Base-by-base conservation (phyloP, 2,797 vertebrate species). In the Mormyrops boulengeri region DNA sequence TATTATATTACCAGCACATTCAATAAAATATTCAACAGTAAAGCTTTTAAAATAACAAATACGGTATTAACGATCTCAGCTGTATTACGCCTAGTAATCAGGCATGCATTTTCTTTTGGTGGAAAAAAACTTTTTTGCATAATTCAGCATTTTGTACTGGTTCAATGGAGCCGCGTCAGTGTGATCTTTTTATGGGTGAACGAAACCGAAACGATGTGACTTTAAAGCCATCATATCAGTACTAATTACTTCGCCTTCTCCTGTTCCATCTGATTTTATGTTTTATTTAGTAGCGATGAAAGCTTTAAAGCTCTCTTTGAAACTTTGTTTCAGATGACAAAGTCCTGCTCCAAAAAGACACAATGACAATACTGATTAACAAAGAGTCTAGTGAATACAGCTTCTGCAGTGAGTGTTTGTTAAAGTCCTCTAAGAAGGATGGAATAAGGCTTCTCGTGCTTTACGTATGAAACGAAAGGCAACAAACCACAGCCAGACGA, bases 151-250 rank as follows among this genome's bases (percentile, higher is more conserved):
- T 90, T 91, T 91, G 30, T 41, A 82, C 49, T 57, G 49, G 34
- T 57, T 89, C 52, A 41, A 57, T 26, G 50, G 69, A 52, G 19
- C 47, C 5, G 57, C 90, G 89, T 90, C 87, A 88, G 91, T 92
- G 90, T 93, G 93, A 92, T 93, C 93, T 92, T 89, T 44, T 87
- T 90, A 90, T 89, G 91, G 77, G 90, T 91, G 89, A 38, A 57
- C 60, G 92, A 91, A 93, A 88, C 91, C 85, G 89, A 93, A 88
- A 90, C 91, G 88, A 93, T 91, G 92, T 93, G 90, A 92, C 93
- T 93, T 93, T 93, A 52, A 94, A 93, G 77, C 92, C 91, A 44
- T 88, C 88, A 91, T 93, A 90, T 93, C 88, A 89, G 88, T 90
- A 89, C 85, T 50, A 85, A 85, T 85, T 50, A 85, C n/a, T 90